phyloP scores from a whole-genome alignment of 1,140 invertebrate species.

The Trinorchestia longiramus region DNA sequence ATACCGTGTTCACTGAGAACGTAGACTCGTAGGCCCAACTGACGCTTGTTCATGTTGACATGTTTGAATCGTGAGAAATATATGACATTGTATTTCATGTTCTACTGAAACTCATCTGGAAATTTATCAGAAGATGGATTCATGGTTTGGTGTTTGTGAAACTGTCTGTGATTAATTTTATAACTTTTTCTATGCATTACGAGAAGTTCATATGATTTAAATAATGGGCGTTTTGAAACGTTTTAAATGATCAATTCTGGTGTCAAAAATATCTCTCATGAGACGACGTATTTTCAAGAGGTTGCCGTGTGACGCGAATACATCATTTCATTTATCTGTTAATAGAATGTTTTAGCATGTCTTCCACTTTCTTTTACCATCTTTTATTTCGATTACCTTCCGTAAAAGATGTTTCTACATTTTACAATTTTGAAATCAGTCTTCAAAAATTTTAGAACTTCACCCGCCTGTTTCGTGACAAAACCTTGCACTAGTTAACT shows the following conservation, averaged over 20 bases:
- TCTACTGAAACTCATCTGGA: too few species aligned
- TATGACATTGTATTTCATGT: background rate
- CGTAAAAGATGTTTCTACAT: too few species aligned
- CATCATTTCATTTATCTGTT: background rate
- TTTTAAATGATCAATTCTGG: background rate
- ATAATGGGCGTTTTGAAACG: background rate
- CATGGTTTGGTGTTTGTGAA: background rate
- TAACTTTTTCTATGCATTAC: background rate
- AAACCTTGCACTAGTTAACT: too few species aligned
- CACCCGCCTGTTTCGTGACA: too few species aligned
- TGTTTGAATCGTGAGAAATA: background rate
- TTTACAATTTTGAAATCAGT: too few species aligned
- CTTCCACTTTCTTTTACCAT: too few species aligned
- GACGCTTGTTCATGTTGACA: background rate
- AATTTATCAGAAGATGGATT: background rate
- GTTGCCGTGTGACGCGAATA: background rate
- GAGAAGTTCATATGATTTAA: background rate
- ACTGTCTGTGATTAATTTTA: background rate
- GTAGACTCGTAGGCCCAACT: background rate
- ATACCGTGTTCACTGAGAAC: background rate
- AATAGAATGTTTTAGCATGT: too few species aligned
- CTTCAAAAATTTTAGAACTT: too few species aligned
- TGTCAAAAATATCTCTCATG: background rate
- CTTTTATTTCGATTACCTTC: too few species aligned
- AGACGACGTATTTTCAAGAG: background rate